Base-by-base conservation (phyloP, 2,888 invertebrate genomes). In the Argyra leucocephala region DNA sequence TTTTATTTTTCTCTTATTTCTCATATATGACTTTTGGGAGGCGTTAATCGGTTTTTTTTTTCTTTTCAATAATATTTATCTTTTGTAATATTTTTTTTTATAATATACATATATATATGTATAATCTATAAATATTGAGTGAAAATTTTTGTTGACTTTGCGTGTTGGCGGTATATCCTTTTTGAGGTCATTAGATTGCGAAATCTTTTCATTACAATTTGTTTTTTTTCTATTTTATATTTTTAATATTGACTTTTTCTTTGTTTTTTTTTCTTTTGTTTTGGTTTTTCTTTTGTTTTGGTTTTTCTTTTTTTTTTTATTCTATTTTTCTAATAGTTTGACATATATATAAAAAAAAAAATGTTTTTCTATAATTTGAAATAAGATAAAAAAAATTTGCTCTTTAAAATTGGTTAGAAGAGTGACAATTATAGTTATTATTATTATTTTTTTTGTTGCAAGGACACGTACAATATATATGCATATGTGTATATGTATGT, bases 1-100 rank as follows among this genome's bases (percentile, higher is more conserved):
- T n/a, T 6, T 7, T 31, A 10, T 31, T 31, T 31, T 31, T 31
- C n/a, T n/a, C n/a, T n/a, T n/a, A n/a, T n/a, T n/a, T n/a, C n/a
- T n/a, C n/a, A n/a, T n/a, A n/a, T n/a, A n/a, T n/a, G n/a, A n/a
- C n/a, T n/a, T n/a, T n/a, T n/a, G n/a, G 63, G 61, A 64, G 62
- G 61, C 63, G 59, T 66, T 66, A 62, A 63, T 66, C 64, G 64
- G 62, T 62, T 57, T 65, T 65, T 65, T 63, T 60, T 60, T 62
- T 66, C 62, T 22, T 21, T 57, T 36, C 15, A 15, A 48, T 5
- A 48, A 48, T 48, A 48, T 48, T 48, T 48, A 48, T 31, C 31
- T 31, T 31, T 31, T 31, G 10, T 5, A 31, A 31, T 31, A n/a
- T 48, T 6, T 9, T 48, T 48, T 48, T 15, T 9, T 48, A 31